Base-by-base conservation (phyloP, 2,113 vertebrate genomes). In the Rhipidura dahli region DNA sequence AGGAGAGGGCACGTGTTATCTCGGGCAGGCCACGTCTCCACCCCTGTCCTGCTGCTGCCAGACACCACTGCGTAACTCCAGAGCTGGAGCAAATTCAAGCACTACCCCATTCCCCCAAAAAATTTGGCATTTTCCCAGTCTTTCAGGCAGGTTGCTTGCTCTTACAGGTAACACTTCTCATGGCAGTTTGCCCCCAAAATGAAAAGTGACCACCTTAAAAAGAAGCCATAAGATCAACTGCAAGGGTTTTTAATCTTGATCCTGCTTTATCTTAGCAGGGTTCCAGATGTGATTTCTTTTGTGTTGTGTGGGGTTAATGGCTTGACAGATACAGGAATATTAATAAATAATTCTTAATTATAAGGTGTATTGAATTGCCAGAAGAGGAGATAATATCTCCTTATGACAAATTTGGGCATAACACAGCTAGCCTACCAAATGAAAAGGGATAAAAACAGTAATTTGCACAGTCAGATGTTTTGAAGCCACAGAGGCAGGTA, bases 281-380 rank as follows among this genome's bases (percentile, higher is more conserved):
- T 42, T 83, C 39, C 49, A 64, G 60, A 42, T 80, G n/a, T 49
- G 5, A 80, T 92, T 90, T 80, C 10, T 30, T 85, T 71, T 83
- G 42, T 93, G 51, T 78, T 82, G 18, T 69, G 30, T 83, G 73
- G 60, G 44, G 65, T 90, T 94, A 90, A 61, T 72, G 49, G 53
- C 81, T 92, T 83, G 75, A 47, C 37, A 93, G 53, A 64, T 89
- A 84, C 17, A 40, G 65, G 65, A 56, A 66, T 95, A 63, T 90
- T 95, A 92, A 90, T 83, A 95, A 96, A 93, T 91, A 89, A 86
- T 91, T 94, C 59, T 94, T 97, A 96, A 97, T 97, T 97, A 94
- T 57, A 69, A 87, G 73, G 84, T 86, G 22, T 56, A 53, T 39
- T 80, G 87, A 93, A 84, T 81, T 95, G 21, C 75, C 64, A 8